Conservation (phyloP, 2,888 invertebrate genomes). For the Eremobia ochroleuca region DNA sequence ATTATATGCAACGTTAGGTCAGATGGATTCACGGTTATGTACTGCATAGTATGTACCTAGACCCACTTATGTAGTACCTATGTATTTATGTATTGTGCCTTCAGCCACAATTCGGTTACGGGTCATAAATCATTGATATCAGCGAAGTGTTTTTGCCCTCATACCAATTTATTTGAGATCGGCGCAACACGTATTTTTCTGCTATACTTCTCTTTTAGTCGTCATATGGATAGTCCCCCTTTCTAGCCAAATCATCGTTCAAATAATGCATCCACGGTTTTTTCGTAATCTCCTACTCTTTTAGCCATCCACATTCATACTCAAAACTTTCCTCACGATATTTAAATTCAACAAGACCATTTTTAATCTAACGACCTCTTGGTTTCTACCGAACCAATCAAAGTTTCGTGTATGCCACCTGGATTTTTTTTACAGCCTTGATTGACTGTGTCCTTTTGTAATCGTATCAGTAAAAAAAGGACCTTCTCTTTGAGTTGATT, state of each 20-base stretch:
- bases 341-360: background rate
- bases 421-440: too few relatives aligned
- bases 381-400: background rate
- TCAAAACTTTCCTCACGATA: background rate
- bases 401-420: background rate
- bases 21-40: background rate
- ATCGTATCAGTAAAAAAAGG: background rate
- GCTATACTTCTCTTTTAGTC: background rate
- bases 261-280: background rate
- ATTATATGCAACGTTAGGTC: conserved; percentile 14
- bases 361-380: background rate
- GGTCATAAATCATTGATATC: conserved; percentile 52
- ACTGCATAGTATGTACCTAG: too few relatives aligned
- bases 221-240: background rate
- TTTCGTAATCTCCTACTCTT: background rate
- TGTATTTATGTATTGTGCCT: conserved; percentile 12
- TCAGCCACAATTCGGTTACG: conserved; percentile 45
- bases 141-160: conserved; percentile 18
- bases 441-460: background rate
- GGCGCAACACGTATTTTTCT: background rate
- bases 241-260: background rate
- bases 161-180: too few relatives aligned
- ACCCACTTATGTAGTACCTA: too few relatives aligned
- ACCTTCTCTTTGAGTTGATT: background rate
- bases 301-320: background rate